phyloP scores from a whole-genome alignment of 92 coral and sea anemone species.

The Pocillopora meandrina region DNA sequence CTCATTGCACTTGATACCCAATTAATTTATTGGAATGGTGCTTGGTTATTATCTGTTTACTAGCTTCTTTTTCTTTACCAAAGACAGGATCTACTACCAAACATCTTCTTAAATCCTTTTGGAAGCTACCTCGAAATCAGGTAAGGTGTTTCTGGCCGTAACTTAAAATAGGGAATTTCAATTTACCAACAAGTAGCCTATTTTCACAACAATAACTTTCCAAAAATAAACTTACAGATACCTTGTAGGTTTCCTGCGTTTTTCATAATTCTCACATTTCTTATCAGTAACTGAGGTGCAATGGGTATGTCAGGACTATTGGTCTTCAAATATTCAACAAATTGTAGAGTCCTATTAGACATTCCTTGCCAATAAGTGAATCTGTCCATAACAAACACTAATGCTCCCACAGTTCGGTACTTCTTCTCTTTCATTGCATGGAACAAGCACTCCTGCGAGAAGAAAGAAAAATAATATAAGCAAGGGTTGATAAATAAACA shows the following conservation, averaged over 20 bases:
- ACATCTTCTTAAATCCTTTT: no score
- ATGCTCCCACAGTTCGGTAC: constrained; percentile 74
- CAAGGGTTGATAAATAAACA: no score
- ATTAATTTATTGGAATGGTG: no score
- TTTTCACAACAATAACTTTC: not conserved
- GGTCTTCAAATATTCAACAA: constrained; percentile 70
- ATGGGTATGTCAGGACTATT: constrained; percentile 79
- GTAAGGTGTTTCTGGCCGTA: no score
- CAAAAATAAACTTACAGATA: constrained; percentile 11
- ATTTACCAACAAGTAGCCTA: not conserved
- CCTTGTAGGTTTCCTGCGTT: constrained; percentile 91
- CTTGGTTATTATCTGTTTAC: no score
- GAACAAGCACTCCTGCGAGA: constrained; percentile 81
- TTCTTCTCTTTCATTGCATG: constrained; percentile 74
- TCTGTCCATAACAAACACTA: constrained; percentile 88
- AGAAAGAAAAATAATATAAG: not conserved
- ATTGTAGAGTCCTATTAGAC: constrained; percentile 62
- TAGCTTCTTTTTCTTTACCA: no score
- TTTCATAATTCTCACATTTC: constrained; percentile 89
- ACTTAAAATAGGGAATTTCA: no score
- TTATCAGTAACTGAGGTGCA: constrained; percentile 88
- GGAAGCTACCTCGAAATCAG: no score
- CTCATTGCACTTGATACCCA: no score
- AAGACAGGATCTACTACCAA: no score
- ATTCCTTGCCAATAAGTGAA: constrained; percentile 96